These are phyloP conservation scores for Nephila pilipes DNA, from an alignment of 1,140 invertebrate genomes.

Conservation along the genomic window DNA sequence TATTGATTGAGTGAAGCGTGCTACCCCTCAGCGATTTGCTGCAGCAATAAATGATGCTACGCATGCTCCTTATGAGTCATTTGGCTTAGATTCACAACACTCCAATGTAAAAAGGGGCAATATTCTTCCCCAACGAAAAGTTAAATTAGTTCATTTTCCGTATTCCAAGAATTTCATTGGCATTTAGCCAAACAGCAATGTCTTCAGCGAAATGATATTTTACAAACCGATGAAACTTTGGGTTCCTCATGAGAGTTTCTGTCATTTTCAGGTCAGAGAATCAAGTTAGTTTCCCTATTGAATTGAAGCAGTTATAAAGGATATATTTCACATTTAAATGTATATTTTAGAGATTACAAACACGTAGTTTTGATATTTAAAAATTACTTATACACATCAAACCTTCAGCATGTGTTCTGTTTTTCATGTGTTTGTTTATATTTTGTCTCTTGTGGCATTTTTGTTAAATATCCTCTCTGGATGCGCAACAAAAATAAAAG, in stretches of 20 bases:
- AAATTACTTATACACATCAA: too few species aligned
- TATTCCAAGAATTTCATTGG: constrained; percentile 13
- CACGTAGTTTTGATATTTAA: too few species aligned
- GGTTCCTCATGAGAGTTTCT: constrained; percentile 4
- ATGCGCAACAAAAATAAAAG: too few species aligned
- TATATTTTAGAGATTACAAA: too few species aligned
- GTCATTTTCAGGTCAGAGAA: background rate
- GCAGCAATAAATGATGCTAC: constrained; percentile 11
- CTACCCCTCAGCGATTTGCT: constrained; percentile 11
- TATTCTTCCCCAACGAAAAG: constrained; percentile 32
- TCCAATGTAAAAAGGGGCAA: constrained; percentile 56
- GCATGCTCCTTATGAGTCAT: constrained; percentile 16
- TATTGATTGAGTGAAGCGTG: constrained; percentile 9
- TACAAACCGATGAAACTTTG: constrained; percentile 15
- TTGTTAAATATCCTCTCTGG: too few species aligned
- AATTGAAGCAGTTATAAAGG: background rate
- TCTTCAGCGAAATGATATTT: constrained; percentile 11
- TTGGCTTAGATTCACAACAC: constrained; percentile 28
- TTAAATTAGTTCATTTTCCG: constrained; percentile 60
- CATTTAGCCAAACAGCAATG: constrained; percentile 5
- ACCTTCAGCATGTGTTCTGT: too few species aligned
- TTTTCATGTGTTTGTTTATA: too few species aligned
- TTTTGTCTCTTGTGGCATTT: too few species aligned
- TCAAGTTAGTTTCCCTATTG: background rate
- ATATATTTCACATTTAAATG: background rate